These are phyloP conservation scores for Ylistrum balloti DNA, from an alignment of 1,140 invertebrate species.

Conservation along the genomic window DNA sequence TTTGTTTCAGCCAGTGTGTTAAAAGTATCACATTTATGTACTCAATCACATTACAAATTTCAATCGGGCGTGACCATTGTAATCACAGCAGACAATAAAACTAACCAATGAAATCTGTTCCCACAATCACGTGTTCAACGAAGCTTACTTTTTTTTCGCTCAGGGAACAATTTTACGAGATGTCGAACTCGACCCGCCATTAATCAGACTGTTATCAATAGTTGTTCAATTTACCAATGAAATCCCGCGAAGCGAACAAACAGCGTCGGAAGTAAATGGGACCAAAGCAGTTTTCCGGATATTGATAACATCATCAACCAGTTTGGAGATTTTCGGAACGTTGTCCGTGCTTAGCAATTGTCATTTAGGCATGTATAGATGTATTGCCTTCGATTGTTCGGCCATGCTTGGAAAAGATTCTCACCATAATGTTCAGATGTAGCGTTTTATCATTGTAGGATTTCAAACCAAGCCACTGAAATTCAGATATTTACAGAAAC, in stretches of 20 bases:
- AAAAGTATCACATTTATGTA: neutral
- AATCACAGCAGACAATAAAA: neutral
- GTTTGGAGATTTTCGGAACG: neutral
- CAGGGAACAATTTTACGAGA: neutral
- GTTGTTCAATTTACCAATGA: neutral
- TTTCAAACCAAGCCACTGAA: neutral
- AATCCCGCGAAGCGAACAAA: neutral
- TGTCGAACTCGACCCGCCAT: slow-evolving; percentile 28
- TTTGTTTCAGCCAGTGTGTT: neutral
- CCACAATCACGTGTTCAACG: neutral
- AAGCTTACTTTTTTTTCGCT: neutral
- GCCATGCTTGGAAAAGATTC: neutral
- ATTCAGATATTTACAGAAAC: neutral
- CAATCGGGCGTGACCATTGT: neutral
- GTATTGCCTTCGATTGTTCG: neutral
- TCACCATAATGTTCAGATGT: neutral
- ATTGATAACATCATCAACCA: neutral
- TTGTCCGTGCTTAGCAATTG: neutral
- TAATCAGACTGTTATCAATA: neutral
- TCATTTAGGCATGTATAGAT: neutral
- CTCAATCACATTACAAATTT: neutral
- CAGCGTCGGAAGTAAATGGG: neutral
- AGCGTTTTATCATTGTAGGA: too few relatives aligned
- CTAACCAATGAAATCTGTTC: neutral
- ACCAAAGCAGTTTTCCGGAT: neutral